Evolutionary conservation across 1,140 invertebrate genomes (phyloP), one percentile per base, ranked within the genome.

Genomic region (Piezodorus guildinii): DNA sequence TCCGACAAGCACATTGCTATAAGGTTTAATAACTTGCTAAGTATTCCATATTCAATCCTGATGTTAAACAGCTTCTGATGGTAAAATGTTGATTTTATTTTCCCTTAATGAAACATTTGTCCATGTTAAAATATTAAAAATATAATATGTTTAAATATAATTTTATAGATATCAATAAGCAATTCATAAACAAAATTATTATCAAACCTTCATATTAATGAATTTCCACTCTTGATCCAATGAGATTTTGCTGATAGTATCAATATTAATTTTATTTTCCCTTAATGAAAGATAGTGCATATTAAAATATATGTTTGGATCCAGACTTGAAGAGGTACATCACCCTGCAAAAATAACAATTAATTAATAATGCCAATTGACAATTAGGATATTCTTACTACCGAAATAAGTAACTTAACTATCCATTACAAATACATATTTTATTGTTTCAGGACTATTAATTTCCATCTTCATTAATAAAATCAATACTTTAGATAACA

Each of bases 291-390:
- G 34, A 23, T 62, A 46, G 65, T 49, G 58, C 64, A 68, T 59
- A 66, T 67, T 25, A 68, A 62, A 59, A 68, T 19, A 61, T 66
- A 69, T 19, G 66, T 68, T 39, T 67, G 62, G 14, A 69, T 63
- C 68, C 69, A 69, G 25, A 74, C 71, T 51, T 70, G 69, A 63
- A 73, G 71, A 3, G 71, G 68, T 72, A 63, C 27, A 17, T 66
- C 65, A 58, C 52, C 60, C 63, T 65, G 21, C 14, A 60, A 64
- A 52, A 43, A 56, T 4, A 19, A 49, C 2, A 39, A 30, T 30
- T 5, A 30, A 30, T 30, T 30, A 30, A 9, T n/a, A n/a, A n/a
- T n/a, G n/a, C n/a, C n/a, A n/a, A n/a, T n/a, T n/a, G n/a, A n/a
- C n/a, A n/a, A n/a, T n/a, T n/a, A n/a, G n/a, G n/a, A n/a, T n/a